Base-by-base conservation (phyloP, 2,888 invertebrate genomes). In the Cetonia aurata region DNA sequence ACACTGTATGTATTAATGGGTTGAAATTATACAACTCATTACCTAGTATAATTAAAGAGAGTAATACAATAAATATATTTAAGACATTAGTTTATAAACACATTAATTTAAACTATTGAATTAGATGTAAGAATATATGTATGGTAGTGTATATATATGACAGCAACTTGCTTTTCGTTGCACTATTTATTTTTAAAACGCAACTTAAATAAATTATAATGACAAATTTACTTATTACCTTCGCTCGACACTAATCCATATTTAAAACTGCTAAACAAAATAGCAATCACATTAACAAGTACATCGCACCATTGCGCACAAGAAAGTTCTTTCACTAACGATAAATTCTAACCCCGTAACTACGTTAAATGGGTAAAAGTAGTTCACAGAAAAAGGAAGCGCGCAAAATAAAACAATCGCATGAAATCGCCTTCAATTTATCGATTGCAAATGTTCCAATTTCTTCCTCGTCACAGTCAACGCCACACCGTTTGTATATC, bases 391-490 rank as follows among this genome's bases (percentile, higher is more conserved):
- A 59, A 44, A 44, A 9, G 25, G 44, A 25, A 59, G 19, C 42
- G 25, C n/a, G 48, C 25, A 12, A 59, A 48, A 60, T 33, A 62
- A 48, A 4, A 48, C 48, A 48, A 62, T 48, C 62, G 19, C 59
- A 4, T 59, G 13, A 41, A 59, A 59, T 59, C 42, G 33, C 62
- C 33, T 62, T 31, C 62, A 48, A 48, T 62, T 50, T 62, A 62
- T 62, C 62, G 62, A 62, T 62, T 48, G 31, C 48, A 50, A 59
- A 62, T 48, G 62, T 62, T 62, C 62, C 19, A 62, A 37, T 50
- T 62, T 62, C 12, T 33, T 50, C 41, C 56, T n/a, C 33, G 13
- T 6, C 10, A 37, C 41, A 37, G 19, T 50, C 50, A 50, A 10
- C 15, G 17, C 15, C 50, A 50, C 19, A 50, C 19, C 50, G 19